A percentile compares a stretch with the other conserved stretches of the same genome.
Evolutionary conservation across 1,140 invertebrate species (phyloP).

Genomic region (Meloidogyne hapla): DNA sequence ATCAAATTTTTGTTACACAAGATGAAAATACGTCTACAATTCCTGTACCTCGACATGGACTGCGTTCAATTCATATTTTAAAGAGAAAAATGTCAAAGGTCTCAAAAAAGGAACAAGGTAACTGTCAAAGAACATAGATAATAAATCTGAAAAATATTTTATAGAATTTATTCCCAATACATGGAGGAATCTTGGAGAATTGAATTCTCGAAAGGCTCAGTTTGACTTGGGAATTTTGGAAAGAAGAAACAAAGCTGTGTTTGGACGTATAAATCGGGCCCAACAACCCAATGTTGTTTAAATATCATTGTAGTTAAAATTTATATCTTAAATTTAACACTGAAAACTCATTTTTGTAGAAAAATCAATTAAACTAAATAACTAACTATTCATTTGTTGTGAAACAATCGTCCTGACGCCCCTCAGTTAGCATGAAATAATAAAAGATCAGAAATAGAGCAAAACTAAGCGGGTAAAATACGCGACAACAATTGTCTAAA

Average conservation of each 20-base stretch:
- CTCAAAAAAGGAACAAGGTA: background rate
- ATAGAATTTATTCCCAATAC: background rate
- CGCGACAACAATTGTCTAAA: constrained; percentile 62
- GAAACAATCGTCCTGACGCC: constrained; percentile 41
- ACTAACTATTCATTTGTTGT: background rate
- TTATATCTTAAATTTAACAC: too few species aligned
- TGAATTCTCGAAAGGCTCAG: background rate
- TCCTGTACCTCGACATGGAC: background rate
- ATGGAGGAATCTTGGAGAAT: background rate
- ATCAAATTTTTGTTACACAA: background rate
- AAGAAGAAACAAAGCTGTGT: background rate
- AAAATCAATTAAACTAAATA: too few species aligned
- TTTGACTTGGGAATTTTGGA: background rate
- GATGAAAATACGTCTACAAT: background rate
- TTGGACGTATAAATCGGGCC: background rate
- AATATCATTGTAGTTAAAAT: too few species aligned
- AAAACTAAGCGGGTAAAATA: constrained; percentile 62
- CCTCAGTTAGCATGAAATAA: constrained; percentile 63
- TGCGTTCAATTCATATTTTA: background rate
- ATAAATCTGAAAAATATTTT: background rate
- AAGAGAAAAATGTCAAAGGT: background rate
- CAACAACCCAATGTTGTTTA: too few species aligned
- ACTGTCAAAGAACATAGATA: background rate
- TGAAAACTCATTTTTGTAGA: too few species aligned
- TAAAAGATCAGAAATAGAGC: constrained; percentile 61